Base-by-base conservation (phyloP, 2,888 invertebrate genomes). In the Petrolisthes manimaculis region DNA sequence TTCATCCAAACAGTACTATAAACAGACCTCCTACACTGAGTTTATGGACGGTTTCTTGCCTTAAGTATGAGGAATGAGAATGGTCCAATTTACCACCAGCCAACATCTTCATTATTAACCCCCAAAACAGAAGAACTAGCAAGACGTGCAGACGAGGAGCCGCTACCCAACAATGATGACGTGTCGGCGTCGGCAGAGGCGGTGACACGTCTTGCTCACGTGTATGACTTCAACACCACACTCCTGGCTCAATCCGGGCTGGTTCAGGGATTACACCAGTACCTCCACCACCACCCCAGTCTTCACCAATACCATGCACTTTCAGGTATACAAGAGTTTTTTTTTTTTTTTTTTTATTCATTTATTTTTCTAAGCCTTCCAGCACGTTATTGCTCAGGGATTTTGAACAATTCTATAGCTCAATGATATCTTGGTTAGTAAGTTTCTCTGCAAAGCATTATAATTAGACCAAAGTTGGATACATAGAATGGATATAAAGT, bases 101-200 rank as follows among this genome's bases (percentile, higher is more conserved):
- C n/a, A 18, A 67, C 67, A 69, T 69, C 3, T 69, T n/a, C n/a
- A 69, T 18, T 69, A 53, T n/a, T 37, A 9, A 6, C 51, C 8
- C 51, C 14, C 51, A 61, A 61, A 37, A n/a, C 84, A 88, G 88
- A 84, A 18, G 1, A 80, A n/a, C 67, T 88, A 5, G 79, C 88
- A n/a, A 55, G 80, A n/a, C 75, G 89, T 12, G 75, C 85, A 9
- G 85, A 89, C 71, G 14, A 79, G 24, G 89, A 89, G 55, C 37
- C 37, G 14, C 89, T 89, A 24, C 89, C 89, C n/a, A 83, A 85
- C 71, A 51, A 5, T 5, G 89, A 82, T n/a, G 89, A 89, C 85
- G 69, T 86, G 55, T 51, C 12, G 8, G 69, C 14, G 24, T 82
- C 89, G 8, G 53, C 85, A 3, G 89, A 89, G 78, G 85, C 89